Evolutionary conservation across 2,888 invertebrate species (phyloP), one percentile per base, ranked within the genome.

Genomic region (Drosophila mercatorum): DNA sequence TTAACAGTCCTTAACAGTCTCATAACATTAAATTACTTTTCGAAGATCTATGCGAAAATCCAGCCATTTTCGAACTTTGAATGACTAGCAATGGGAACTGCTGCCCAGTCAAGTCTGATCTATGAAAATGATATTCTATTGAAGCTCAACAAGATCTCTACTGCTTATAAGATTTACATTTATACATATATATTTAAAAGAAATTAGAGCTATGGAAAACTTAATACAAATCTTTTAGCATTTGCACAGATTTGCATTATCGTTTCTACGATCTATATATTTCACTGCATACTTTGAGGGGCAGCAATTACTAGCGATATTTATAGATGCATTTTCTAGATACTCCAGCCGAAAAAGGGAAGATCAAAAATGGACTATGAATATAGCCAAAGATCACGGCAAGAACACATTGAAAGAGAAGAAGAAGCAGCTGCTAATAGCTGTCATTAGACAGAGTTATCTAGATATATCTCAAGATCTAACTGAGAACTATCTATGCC

Each of bases 201-300:
- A 28, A 28, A 3, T 28, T 5, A 5, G 28, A 28, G 28, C 2
- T 28, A 28, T 28, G 2, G 22, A 22, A 22, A 22, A 22, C 22
- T 1, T 1, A 22, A 22, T 22, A 22, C 22, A 31, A 31, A 31
- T 7, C 5, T n/a, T 47, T 28, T 28, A 3, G 8, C 4, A 22
- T 22, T 22, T 22, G 22, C 22, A 2, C 22, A 22, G 22, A 31
- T 31, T 2, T 38, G 14, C 2, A 55, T 28, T 41, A 55, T 55
- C 55, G 17, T 38, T 41, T n/a, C 26, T 41, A 41, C 28, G 41
- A 55, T 40, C 40, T 28, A 38, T 38, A 22, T 14, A 41, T 55
- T 55, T 26, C 10, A n/a, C 55, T 55, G 55, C 55, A 55, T 55
- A 55, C 55, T 55, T 55, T 10, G 14, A 31, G 55, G 55, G 31